These are phyloP conservation scores for Etheostoma perlongum DNA, from an alignment of 2,797 vertebrate species.

Conservation along the genomic window DNA sequence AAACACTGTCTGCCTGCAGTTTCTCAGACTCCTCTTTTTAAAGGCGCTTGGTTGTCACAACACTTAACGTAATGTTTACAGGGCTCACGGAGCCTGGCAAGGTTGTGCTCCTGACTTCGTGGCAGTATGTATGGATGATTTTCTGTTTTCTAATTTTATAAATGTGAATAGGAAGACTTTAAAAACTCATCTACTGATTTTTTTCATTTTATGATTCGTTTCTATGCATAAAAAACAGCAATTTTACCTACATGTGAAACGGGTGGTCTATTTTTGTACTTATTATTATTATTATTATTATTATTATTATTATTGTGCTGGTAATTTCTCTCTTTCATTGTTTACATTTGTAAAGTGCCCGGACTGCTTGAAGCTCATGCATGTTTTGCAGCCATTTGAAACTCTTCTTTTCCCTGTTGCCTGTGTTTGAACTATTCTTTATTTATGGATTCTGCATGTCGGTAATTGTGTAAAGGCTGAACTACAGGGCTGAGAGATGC, in stretches of 20 bases:
- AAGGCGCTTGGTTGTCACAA: constrained; percentile 76
- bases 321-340: constrained; percentile 70
- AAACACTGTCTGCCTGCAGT: constrained; percentile 75
- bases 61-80: constrained; percentile 78
- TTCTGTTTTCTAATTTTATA: constrained; percentile 54
- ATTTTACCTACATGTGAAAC: constrained; percentile 75
- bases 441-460: constrained; percentile 80
- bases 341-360: constrained; percentile 76
- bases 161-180: constrained; percentile 73
- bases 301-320: constrained; percentile 63
- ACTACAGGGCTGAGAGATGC: constrained; percentile 60
- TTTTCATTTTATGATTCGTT: constrained; percentile 59
- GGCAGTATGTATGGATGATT: constrained; percentile 52
- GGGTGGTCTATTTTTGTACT: constrained; percentile 70
- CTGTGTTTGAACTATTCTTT: constrained; percentile 67
- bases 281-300: constrained; percentile 25
- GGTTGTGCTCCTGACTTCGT: constrained; percentile 69
- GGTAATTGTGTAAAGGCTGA: constrained; percentile 63
- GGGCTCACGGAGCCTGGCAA: constrained; percentile 60
- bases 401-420: constrained; percentile 31
- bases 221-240: constrained; percentile 80
- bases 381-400: constrained; percentile 74
- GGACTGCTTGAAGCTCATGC: constrained; percentile 72
- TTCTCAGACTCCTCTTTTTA: constrained; percentile 73
- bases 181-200: constrained; percentile 63